phyloP scores from a whole-genome alignment of 2,888 invertebrate species.

The Augochlorella aurata region DNA sequence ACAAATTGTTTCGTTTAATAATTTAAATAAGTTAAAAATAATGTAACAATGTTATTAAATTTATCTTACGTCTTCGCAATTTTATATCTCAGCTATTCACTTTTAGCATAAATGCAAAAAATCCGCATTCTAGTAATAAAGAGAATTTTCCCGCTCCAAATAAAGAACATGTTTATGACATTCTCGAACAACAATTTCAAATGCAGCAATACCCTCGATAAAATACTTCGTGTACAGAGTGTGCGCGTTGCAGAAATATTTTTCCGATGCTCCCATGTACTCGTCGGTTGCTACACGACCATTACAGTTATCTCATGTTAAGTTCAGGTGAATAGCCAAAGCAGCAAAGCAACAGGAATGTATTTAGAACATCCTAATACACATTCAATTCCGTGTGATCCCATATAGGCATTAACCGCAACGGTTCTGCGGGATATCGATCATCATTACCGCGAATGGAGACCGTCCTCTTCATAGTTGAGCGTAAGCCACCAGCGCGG shows the following conservation, averaged over 20 bases:
- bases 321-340: not conserved
- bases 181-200: too few species aligned
- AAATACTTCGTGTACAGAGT: not conserved
- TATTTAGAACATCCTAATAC: slow-evolving; percentile 24
- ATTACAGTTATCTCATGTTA: not conserved
- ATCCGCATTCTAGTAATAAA: too few species aligned
- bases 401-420: slow-evolving; percentile 51
- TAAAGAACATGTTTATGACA: too few species aligned
- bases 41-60: not conserved
- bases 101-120: too few species aligned
- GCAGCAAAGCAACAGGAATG: slow-evolving; percentile 12
- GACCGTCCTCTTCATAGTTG: slow-evolving; percentile 33
- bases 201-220: too few species aligned
- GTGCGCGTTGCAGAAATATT: not conserved
- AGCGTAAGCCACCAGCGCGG: slow-evolving; percentile 30
- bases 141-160: too few species aligned
- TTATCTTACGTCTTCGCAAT: not conserved
- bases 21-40: not conserved
- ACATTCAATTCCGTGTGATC: slow-evolving; percentile 31
- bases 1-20: not conserved
- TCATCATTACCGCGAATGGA: slow-evolving; percentile 50
- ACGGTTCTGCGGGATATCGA: slow-evolving; percentile 55
- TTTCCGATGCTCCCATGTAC: not conserved
- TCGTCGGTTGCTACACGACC: not conserved
- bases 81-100: not conserved